Percentiles rank a stretch among this genome's conserved stretches.
Evolutionary conservation across 2,888 invertebrate species (phyloP).

Genomic region (Stenurella melanura): DNA sequence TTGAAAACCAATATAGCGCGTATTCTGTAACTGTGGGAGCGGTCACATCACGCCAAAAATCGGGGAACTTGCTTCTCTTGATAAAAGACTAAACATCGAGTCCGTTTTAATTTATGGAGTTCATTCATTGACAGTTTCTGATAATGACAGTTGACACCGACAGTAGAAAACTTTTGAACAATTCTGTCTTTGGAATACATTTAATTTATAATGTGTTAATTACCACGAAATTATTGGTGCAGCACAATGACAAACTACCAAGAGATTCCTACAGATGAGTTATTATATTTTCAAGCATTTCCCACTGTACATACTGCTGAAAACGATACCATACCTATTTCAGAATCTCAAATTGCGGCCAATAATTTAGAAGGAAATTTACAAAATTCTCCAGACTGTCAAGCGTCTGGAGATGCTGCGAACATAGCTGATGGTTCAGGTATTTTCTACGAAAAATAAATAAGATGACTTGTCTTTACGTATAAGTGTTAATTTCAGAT

Average conservation of each 20-base stretch:
- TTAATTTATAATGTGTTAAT: constrained; percentile 3
- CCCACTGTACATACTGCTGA: constrained; percentile 75
- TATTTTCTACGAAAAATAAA: constrained; percentile 12
- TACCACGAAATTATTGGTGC: neutral
- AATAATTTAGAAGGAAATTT: constrained; percentile 49
- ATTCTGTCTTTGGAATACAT: too few relatives aligned
- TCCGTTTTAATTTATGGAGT: too few relatives aligned
- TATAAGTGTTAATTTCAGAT: constrained; percentile 47
- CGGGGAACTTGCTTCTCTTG: too few relatives aligned
- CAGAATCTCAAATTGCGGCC: constrained; percentile 52
- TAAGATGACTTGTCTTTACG: neutral
- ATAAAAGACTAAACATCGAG: too few relatives aligned
- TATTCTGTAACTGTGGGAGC: too few relatives aligned
- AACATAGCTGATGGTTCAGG: constrained; percentile 30
- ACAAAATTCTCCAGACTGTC: constrained; percentile 31
- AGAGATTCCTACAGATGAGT: constrained; percentile 77
- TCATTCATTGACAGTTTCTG: neutral
- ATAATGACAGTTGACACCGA: neutral
- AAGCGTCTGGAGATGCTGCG: constrained; percentile 46
- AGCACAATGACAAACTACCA: constrained; percentile 68
- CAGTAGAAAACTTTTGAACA: neutral
- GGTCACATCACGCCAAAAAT: too few relatives aligned
- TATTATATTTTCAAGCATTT: constrained; percentile 85
- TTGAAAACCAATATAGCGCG: too few relatives aligned
- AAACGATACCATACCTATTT: constrained; percentile 56